phyloP scores from a whole-genome alignment of 2,113 vertebrate species.

The Pterophyllum scalare region DNA sequence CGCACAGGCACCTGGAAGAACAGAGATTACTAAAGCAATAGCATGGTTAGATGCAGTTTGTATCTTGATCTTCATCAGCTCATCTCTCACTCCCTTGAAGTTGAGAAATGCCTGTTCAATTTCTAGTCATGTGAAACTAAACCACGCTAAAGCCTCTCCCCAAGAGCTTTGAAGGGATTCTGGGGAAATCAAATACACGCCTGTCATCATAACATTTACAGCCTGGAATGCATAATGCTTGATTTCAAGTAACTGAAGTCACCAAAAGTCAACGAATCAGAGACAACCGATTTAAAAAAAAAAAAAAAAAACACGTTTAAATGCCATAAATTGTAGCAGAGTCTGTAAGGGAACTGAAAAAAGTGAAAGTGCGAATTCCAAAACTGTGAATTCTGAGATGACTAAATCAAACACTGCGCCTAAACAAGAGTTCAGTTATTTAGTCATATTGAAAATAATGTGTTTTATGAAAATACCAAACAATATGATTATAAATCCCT shows the following conservation, averaged over 20 bases:
- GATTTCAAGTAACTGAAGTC: constrained; percentile 46
- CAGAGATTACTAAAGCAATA: constrained; percentile 34
- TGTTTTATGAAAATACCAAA: too few relatives aligned
- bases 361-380: not conserved
- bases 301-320: not conserved
- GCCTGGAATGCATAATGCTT: constrained; percentile 48
- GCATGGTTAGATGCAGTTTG: constrained; percentile 52
- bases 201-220: constrained; percentile 68
- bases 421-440: not conserved
- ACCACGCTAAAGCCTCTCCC: constrained; percentile 54
- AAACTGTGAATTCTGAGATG: not conserved
- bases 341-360: not conserved
- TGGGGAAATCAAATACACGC: constrained; percentile 64
- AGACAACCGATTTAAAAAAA: not conserved
- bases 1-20: constrained; percentile 19
- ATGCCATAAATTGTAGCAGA: not conserved
- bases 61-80: constrained; percentile 28
- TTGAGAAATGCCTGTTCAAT: constrained; percentile 60
- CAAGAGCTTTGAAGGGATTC: constrained; percentile 60
- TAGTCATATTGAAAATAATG: not conserved
- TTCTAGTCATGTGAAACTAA: constrained; percentile 71
- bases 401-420: not conserved
- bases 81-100: constrained; percentile 38
- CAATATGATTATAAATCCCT: too few relatives aligned
- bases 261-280: constrained; percentile 19